A percentile compares a stretch with the other conserved stretches of the same genome.
Conservation (phyloP, 2,888 invertebrate genomes). For the Tetragnatha montana region DNA sequence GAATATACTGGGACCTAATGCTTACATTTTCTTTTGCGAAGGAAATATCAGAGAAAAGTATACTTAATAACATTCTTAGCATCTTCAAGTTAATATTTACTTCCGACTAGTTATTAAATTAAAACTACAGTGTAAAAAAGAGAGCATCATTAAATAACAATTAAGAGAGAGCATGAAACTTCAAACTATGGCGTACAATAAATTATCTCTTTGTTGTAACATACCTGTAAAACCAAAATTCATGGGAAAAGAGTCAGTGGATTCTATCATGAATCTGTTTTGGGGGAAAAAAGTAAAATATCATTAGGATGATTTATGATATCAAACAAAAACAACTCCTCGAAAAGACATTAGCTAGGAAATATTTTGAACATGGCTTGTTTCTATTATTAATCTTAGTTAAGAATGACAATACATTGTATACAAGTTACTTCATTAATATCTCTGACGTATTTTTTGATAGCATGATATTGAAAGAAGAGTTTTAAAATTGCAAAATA, state of each 20-base stretch:
- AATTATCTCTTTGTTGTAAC: background rate
- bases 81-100: too few relatives aligned
- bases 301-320: background rate
- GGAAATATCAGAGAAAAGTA: too few relatives aligned
- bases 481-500: too few relatives aligned
- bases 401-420: background rate
- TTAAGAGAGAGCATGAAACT: too few relatives aligned
- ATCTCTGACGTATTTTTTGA: background rate
- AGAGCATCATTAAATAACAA: too few relatives aligned
- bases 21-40: too few relatives aligned
- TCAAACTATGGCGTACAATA: too few relatives aligned
- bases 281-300: constrained; percentile 5
- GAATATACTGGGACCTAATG: too few relatives aligned
- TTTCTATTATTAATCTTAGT: background rate
- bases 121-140: too few relatives aligned
- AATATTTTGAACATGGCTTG: background rate
- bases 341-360: background rate
- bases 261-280: constrained; percentile 75
- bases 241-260: constrained; percentile 75
- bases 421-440: background rate
- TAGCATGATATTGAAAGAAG: too few relatives aligned
- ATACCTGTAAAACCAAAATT: constrained; percentile 76
- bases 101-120: too few relatives aligned
- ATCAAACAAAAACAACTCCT: background rate
- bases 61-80: too few relatives aligned